These are phyloP conservation scores for Panzeria rudis DNA, from an alignment of 2,888 invertebrate genomes.

Conservation along the genomic window DNA sequence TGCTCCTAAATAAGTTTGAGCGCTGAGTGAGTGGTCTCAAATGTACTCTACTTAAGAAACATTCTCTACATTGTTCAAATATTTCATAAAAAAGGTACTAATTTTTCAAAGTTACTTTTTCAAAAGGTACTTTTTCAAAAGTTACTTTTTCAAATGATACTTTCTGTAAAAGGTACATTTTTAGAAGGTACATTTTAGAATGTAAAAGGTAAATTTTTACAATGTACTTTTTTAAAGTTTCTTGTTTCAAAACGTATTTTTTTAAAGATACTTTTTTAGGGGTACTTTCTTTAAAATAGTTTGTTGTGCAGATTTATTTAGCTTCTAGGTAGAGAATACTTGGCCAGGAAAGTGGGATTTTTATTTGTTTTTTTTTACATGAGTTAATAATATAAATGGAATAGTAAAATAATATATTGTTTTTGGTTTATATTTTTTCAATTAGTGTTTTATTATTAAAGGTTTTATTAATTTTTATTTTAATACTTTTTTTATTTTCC, in stretches of 20 bases:
- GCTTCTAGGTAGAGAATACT: background rate
- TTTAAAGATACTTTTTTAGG: background rate
- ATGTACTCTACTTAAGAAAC: background rate
- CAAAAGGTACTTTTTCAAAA: background rate
- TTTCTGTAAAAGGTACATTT: background rate
- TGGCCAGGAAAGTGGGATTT: background rate
- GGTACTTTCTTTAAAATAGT: background rate
- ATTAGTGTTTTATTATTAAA: slow-evolving; percentile 55
- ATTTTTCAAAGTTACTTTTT: background rate
- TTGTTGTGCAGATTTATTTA: background rate
- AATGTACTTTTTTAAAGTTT: background rate
- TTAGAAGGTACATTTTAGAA: background rate
- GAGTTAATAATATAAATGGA: background rate
- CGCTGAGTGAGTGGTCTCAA: background rate
- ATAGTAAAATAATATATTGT: background rate
- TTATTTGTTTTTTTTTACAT: background rate
- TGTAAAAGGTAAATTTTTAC: background rate
- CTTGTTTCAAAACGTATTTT: background rate
- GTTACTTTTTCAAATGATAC: background rate
- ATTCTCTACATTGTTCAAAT: background rate
- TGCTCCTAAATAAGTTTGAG: background rate
- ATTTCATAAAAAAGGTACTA: too few relatives aligned
- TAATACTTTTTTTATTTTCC: slow-evolving; percentile 1
- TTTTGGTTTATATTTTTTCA: background rate
- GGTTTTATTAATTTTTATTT: slow-evolving; percentile 3